Evolutionary conservation across 2,113 vertebrate species (phyloP).

Genomic region (Clarias batrachus): DNA sequence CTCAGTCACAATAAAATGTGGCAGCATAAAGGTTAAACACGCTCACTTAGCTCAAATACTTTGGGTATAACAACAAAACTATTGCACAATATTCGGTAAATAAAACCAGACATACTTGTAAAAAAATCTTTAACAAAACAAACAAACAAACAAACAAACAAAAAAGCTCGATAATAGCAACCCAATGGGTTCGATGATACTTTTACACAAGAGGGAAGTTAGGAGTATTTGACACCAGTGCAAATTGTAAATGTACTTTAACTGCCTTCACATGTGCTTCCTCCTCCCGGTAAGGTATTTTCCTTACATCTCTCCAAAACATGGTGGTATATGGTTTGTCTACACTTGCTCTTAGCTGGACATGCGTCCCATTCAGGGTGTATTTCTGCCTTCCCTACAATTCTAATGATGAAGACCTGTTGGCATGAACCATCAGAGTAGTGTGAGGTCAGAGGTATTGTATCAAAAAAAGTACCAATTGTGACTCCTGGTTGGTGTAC

Average conservation of each 20-base stretch:
- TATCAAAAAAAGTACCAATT: slow-evolving; percentile 84
- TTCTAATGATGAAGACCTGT: background rate
- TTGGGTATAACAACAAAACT: background rate
- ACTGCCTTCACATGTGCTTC: background rate
- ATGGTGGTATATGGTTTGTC: background rate
- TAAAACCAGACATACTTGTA: background rate
- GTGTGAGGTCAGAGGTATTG: background rate
- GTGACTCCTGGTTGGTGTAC: slow-evolving; percentile 72
- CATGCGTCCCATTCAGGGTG: background rate
- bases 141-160: background rate
- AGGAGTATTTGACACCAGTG: background rate
- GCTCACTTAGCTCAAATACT: slow-evolving; percentile 11
- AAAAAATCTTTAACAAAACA: background rate
- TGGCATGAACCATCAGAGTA: background rate
- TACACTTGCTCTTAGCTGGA: background rate
- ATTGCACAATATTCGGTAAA: background rate
- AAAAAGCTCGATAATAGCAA: background rate
- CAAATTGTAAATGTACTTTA: background rate
- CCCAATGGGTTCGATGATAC: background rate
- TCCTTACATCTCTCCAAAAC: background rate
- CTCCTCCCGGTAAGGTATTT: background rate
- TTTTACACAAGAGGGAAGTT: background rate
- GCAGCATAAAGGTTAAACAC: slow-evolving; percentile 8
- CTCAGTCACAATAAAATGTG: background rate
- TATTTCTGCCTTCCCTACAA: background rate